A percentile compares a stretch with the other conserved stretches of the same genome.
phyloP scores from a whole-genome alignment of 2,797 vertebrate species.

The Pogonophryne albipinna region DNA sequence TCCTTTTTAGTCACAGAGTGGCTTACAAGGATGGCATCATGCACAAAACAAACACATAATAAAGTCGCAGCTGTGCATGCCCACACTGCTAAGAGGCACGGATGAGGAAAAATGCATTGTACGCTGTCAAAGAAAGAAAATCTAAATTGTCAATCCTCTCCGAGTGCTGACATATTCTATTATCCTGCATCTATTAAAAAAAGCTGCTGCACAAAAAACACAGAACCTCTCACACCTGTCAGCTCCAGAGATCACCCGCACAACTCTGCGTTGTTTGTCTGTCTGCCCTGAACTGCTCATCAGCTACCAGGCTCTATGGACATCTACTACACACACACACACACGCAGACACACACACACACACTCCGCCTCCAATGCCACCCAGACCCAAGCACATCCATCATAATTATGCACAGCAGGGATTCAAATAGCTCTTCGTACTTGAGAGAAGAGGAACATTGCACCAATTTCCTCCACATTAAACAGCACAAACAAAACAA shows the following conservation, averaged over 20 bases:
- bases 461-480: slow-evolving; percentile 58
- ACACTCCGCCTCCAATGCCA: slow-evolving; percentile 64
- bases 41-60: background rate
- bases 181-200: slow-evolving; percentile 52
- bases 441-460: slow-evolving; percentile 63
- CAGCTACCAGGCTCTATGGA: slow-evolving; percentile 58
- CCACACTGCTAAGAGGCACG: slow-evolving; percentile 7
- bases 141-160: slow-evolving; percentile 40
- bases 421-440: slow-evolving; percentile 72
- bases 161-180: slow-evolving; percentile 39
- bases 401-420: slow-evolving; percentile 79
- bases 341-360: slow-evolving; percentile 31
- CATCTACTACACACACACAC: slow-evolving; percentile 22
- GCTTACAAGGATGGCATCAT: slow-evolving; percentile 5
- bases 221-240: slow-evolving; percentile 67
- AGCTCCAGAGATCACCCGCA: slow-evolving; percentile 72
- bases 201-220: slow-evolving; percentile 47
- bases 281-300: slow-evolving; percentile 74
- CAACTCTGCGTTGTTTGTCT: slow-evolving; percentile 69
- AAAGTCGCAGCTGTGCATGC: slow-evolving; percentile 28
- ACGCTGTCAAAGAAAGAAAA: slow-evolving; percentile 33
- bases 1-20: slow-evolving; percentile 14
- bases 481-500: slow-evolving; percentile 55
- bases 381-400: slow-evolving; percentile 73
- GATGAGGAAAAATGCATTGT: slow-evolving; percentile 27